A percentile compares a stretch with the other conserved stretches of the same genome.
phyloP scores from a whole-genome alignment of 2,797 vertebrate genomes.

The Arctocebus calabarensis region DNA sequence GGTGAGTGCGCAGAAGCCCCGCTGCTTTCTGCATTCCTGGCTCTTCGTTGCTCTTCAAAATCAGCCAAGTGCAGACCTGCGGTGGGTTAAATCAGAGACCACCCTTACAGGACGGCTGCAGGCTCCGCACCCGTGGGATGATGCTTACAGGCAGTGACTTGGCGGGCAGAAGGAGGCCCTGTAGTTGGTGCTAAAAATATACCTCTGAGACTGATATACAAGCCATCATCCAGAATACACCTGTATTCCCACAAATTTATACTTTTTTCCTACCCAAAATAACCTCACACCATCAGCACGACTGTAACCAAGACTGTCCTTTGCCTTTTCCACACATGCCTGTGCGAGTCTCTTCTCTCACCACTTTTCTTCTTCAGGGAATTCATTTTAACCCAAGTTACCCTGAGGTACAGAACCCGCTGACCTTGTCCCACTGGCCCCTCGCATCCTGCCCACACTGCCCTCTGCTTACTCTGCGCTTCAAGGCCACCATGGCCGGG shows the following conservation, averaged over 20 bases:
- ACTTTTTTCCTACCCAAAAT: not conserved
- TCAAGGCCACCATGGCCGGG: not conserved
- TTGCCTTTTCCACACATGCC: not conserved
- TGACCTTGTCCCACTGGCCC: not conserved
- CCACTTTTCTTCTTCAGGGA: not conserved
- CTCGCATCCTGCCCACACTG: not conserved
- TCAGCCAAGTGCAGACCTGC: not conserved
- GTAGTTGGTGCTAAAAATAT: not conserved
- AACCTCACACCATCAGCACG: not conserved
- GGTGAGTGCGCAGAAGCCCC: conserved; percentile 61
- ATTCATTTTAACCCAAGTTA: conserved; percentile 15
- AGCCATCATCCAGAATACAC: not conserved
- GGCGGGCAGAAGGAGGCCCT: not conserved
- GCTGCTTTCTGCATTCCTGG: conserved; percentile 13
- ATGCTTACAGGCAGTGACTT: not conserved
- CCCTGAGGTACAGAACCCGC: not conserved
- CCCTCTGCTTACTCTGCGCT: not conserved
- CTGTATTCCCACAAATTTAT: not conserved
- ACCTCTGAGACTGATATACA: not conserved
- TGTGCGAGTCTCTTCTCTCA: not conserved
- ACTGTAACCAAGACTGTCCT: not conserved
- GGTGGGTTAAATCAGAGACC: not conserved
- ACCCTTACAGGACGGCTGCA: not conserved
- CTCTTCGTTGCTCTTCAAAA: not conserved
- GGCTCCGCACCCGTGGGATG: not conserved